Percentiles rank a stretch among this genome's conserved stretches.
Conservation (phyloP, 2,888 invertebrate genomes). For the Amblyteles armatorius region DNA sequence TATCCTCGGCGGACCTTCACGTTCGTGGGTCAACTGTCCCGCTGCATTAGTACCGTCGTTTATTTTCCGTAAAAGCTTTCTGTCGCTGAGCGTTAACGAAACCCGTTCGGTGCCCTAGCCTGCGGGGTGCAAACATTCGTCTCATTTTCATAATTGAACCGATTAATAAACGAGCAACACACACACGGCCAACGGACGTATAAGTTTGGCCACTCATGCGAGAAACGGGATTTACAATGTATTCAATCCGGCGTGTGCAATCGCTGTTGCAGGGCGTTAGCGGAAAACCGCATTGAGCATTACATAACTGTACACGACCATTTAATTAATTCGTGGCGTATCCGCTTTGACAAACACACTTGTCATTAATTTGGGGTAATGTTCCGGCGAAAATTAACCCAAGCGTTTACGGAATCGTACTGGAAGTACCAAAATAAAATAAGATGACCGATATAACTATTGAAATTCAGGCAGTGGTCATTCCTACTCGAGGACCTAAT, state of each 20-base stretch:
- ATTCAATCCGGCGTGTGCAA: background rate
- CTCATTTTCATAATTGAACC: constrained; percentile 19
- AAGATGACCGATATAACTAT: no score
- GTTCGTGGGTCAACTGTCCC: background rate
- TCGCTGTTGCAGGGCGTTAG: background rate
- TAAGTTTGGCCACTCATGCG: background rate
- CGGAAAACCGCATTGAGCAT: background rate
- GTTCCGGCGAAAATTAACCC: background rate
- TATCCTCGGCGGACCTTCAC: background rate
- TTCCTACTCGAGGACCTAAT: no score
- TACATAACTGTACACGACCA: background rate
- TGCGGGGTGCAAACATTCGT: background rate
- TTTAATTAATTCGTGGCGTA: background rate
- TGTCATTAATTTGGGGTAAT: background rate
- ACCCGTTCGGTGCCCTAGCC: background rate
- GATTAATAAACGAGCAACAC: background rate
- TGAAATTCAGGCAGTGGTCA: no score
- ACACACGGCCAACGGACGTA: background rate
- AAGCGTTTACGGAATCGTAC: background rate
- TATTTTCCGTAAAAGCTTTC: constrained; percentile 19
- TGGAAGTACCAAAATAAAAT: no score
- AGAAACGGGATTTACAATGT: background rate
- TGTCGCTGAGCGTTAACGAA: background rate
- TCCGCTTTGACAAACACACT: background rate
- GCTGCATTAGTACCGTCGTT: constrained; percentile 9